phyloP scores from a whole-genome alignment of 2,113 vertebrate species.

The Centropristis striata region DNA sequence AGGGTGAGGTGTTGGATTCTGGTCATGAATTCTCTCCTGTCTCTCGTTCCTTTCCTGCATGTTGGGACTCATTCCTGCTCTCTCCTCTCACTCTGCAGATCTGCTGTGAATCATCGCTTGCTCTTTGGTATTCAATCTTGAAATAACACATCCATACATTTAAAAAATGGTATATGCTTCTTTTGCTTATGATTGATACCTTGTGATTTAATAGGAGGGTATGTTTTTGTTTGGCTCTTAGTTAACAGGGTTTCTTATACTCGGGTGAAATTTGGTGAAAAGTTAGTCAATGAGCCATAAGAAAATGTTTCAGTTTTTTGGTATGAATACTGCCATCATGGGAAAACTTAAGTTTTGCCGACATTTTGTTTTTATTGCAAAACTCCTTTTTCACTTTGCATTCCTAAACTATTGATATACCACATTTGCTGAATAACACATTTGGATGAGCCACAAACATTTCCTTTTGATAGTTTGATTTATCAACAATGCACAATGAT shows the following conservation, averaged over 20 bases:
- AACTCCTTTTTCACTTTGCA: not conserved
- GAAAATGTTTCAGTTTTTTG: not conserved
- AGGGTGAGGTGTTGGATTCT: slow-evolving; percentile 52
- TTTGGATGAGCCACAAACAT: not conserved
- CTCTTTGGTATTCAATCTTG: not conserved
- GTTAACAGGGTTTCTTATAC: not conserved
- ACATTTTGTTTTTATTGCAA: not conserved
- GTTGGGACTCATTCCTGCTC: slow-evolving; percentile 68
- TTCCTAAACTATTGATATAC: no score
- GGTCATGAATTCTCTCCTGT: slow-evolving; percentile 33
- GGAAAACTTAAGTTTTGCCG: not conserved
- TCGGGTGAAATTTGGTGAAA: not conserved
- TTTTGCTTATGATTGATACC: not conserved
- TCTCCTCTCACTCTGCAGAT: slow-evolving; percentile 14
- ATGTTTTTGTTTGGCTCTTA: not conserved
- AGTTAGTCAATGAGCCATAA: not conserved
- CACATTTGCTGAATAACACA: not conserved
- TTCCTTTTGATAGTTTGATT: no score
- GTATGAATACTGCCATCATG: not conserved
- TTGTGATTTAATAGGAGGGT: not conserved
- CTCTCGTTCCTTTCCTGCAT: slow-evolving; percentile 62
- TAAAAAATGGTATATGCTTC: not conserved
- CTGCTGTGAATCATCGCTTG: not conserved
- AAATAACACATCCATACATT: not conserved
- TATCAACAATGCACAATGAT: no score